phyloP scores from a whole-genome alignment of 2,113 vertebrate species.

The Ceratotherium simum region DNA sequence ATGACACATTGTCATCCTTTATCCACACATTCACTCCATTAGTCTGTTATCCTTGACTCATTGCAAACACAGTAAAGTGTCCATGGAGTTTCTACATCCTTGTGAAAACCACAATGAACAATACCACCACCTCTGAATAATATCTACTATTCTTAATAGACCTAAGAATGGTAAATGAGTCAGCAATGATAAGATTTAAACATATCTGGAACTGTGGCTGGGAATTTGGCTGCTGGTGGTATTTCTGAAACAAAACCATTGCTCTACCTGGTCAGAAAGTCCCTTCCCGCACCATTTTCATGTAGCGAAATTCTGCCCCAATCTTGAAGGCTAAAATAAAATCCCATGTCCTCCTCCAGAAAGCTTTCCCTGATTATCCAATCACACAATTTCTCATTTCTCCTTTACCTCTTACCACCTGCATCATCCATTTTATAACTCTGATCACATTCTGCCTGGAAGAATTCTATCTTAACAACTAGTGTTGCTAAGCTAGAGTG shows the following conservation, averaged over 20 bases:
- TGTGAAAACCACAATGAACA: background rate
- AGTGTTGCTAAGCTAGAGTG: background rate
- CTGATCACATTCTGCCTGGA: background rate
- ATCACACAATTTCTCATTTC: background rate
- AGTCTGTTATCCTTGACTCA: background rate
- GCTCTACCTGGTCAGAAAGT: background rate
- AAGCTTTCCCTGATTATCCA: background rate
- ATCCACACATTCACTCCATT: background rate
- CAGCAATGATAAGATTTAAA: background rate
- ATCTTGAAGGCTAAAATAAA: background rate
- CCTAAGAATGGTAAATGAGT: background rate
- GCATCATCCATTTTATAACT: background rate
- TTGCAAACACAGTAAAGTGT: background rate
- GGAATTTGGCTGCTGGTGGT: background rate
- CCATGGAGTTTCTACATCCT: background rate
- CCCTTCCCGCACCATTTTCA: background rate
- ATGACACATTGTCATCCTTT: background rate
- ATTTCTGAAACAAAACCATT: background rate
- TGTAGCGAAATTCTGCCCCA: background rate
- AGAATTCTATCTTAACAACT: background rate
- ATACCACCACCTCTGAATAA: background rate
- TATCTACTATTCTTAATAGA: background rate
- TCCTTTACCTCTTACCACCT: background rate
- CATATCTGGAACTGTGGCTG: background rate
- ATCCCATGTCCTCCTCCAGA: background rate